phyloP scores from a whole-genome alignment of 2,888 invertebrate species.

The Lottia gigantea region DNA sequence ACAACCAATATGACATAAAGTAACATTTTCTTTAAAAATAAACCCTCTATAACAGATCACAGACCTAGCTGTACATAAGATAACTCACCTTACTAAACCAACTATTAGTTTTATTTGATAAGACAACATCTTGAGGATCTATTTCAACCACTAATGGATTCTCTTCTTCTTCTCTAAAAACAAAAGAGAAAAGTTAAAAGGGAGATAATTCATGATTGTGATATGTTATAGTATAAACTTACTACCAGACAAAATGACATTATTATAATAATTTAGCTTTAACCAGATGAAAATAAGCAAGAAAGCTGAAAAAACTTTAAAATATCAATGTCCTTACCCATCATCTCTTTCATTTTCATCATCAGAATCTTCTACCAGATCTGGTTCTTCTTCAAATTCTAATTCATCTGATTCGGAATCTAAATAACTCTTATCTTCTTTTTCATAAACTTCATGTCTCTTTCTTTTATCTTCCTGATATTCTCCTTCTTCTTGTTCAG shows the following conservation, averaged over 20 bases:
- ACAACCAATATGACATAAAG: too few relatives aligned
- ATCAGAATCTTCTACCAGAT: constrained; percentile 29
- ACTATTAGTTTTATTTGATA: constrained; percentile 54
- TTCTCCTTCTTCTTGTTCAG: constrained; percentile 38
- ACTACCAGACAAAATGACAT: too few relatives aligned
- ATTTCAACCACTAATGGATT: constrained; percentile 68
- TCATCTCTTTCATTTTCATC: constrained; percentile 52
- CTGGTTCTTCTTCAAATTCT: constrained; percentile 41
- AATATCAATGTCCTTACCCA: too few relatives aligned
- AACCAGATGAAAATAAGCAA: too few relatives aligned
- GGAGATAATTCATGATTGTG: too few relatives aligned
- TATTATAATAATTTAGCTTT: too few relatives aligned
- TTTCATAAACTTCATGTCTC: constrained; percentile 36
- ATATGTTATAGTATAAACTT: too few relatives aligned
- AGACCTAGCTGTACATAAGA: too few relatives aligned
- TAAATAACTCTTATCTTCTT: constrained; percentile 42
- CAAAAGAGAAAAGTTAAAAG: too few relatives aligned
- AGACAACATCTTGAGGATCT: constrained; percentile 49
- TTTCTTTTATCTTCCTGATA: constrained; percentile 27
- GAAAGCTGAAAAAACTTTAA: too few relatives aligned
- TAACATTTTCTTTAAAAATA: too few relatives aligned
- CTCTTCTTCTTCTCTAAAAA: constrained; percentile 31
- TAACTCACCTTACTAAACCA: constrained; percentile 68
- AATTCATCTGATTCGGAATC: constrained; percentile 44
- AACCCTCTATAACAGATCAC: too few relatives aligned